A percentile compares a stretch with the other conserved stretches of the same genome.
phyloP scores from a whole-genome alignment of 2,888 invertebrate genomes.

The Platerodrilus igneus region DNA sequence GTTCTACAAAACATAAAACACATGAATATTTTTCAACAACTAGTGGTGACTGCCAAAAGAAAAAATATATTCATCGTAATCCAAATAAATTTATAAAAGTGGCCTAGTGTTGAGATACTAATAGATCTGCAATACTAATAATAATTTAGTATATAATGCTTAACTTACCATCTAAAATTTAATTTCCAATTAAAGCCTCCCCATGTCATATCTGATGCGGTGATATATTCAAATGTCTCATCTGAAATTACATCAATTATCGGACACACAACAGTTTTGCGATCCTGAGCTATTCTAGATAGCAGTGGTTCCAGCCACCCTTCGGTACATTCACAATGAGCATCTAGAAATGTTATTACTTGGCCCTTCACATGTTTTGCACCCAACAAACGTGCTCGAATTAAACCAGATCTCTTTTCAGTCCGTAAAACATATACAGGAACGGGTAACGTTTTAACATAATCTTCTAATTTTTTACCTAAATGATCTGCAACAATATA shows the following conservation, averaged over 20 bases:
- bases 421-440: slow-evolving; percentile 85
- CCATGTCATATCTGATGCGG: slow-evolving; percentile 99
- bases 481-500: slow-evolving; percentile 70
- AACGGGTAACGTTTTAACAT: slow-evolving; percentile 80
- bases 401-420: slow-evolving; percentile 89
- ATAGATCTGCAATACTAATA: too few relatives aligned
- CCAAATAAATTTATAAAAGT: too few relatives aligned
- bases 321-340: slow-evolving; percentile 97
- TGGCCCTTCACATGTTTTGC: slow-evolving; percentile 89
- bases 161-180: slow-evolving; percentile 89
- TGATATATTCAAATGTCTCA: slow-evolving; percentile 97
- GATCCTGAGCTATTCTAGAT: slow-evolving; percentile 85
- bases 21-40: too few relatives aligned
- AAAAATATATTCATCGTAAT: too few relatives aligned
- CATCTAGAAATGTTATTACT: slow-evolving; percentile 94
- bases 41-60: too few relatives aligned
- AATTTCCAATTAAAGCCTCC: slow-evolving; percentile 99
- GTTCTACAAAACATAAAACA: too few relatives aligned
- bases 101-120: too few relatives aligned
- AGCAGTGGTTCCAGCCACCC: slow-evolving; percentile 98
- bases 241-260: slow-evolving; percentile 99
- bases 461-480: slow-evolving; percentile 82
- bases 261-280: slow-evolving; percentile 93
- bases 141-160: too few relatives aligned
- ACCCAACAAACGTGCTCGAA: slow-evolving; percentile 90